A percentile compares a stretch with the other conserved stretches of the same genome.
Evolutionary conservation across 2,888 invertebrate species (phyloP).

Genomic region (Noctua janthina): DNA sequence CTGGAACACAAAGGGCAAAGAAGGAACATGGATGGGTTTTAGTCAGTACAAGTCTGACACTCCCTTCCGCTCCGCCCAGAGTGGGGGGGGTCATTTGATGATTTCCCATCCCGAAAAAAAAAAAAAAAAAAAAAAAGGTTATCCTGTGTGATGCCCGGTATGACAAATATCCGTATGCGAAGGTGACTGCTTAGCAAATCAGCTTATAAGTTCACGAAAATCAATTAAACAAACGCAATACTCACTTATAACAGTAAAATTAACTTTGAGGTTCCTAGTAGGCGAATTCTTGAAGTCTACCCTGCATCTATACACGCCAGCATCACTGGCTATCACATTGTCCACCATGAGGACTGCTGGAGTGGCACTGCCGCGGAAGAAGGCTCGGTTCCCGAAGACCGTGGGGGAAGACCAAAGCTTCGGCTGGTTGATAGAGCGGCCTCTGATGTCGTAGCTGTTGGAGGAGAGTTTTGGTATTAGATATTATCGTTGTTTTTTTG

Average conservation of each 20-base stretch:
- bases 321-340: constrained; percentile 94
- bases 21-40: too few species aligned
- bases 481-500: neutral
- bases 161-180: neutral
- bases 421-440: constrained; percentile 93
- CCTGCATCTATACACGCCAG: constrained; percentile 96
- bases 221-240: constrained; percentile 67
- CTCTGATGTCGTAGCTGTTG: constrained; percentile 94
- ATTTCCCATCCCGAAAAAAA: too few species aligned
- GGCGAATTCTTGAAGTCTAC: constrained; percentile 97
- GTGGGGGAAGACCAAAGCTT: constrained; percentile 95
- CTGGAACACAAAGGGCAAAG: too few species aligned
- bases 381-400: constrained; percentile 94
- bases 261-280: constrained; percentile 96
- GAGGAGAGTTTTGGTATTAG: neutral
- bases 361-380: constrained; percentile 93
- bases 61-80: too few species aligned
- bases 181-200: neutral
- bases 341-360: constrained; percentile 95
- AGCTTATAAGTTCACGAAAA: too few species aligned
- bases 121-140: too few species aligned
- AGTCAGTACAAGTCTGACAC: too few species aligned
- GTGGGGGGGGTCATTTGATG: too few species aligned
- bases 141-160: neutral
- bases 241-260: constrained; percentile 97